Conservation (phyloP, 2,113 vertebrate genomes). For the Willisornis vidua region DNA sequence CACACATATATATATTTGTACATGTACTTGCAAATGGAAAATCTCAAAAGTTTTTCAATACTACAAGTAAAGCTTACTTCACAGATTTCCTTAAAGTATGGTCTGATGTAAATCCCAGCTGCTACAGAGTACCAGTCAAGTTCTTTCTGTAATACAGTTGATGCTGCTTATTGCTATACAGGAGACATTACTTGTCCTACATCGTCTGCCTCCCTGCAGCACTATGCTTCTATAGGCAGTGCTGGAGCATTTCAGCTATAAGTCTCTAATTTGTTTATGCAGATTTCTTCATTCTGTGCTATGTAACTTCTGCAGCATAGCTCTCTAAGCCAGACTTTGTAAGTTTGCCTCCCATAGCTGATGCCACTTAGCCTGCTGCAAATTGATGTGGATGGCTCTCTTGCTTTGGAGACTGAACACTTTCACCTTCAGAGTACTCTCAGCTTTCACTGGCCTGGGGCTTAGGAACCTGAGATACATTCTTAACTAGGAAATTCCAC, state of each 20-base stretch:
- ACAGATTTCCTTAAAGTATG: not conserved
- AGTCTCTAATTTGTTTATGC: constrained; percentile 36
- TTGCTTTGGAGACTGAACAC: constrained; percentile 55
- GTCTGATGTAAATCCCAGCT: constrained; percentile 8
- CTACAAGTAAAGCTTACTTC: not conserved
- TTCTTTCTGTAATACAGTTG: not conserved
- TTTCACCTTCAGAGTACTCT: constrained; percentile 72
- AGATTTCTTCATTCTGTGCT: constrained; percentile 33
- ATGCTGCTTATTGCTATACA: not conserved
- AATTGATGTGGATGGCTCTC: constrained; percentile 76
- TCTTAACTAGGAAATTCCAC: constrained; percentile 62
- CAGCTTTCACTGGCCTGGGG: constrained; percentile 65
- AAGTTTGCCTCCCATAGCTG: constrained; percentile 68
- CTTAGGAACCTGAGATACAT: constrained; percentile 75
- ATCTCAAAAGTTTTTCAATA: not conserved
- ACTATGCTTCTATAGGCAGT: not conserved
- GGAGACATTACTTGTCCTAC: not conserved
- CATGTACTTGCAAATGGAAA: not conserved
- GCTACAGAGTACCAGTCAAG: not conserved
- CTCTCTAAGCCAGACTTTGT: constrained; percentile 3
- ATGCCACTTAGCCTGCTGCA: constrained; percentile 74
- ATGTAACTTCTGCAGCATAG: constrained; percentile 15
- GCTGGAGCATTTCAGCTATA: not conserved
- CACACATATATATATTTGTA: not conserved
- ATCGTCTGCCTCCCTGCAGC: not conserved